Base-by-base conservation (phyloP, 2,888 invertebrate species). In the Xanthia togata region DNA sequence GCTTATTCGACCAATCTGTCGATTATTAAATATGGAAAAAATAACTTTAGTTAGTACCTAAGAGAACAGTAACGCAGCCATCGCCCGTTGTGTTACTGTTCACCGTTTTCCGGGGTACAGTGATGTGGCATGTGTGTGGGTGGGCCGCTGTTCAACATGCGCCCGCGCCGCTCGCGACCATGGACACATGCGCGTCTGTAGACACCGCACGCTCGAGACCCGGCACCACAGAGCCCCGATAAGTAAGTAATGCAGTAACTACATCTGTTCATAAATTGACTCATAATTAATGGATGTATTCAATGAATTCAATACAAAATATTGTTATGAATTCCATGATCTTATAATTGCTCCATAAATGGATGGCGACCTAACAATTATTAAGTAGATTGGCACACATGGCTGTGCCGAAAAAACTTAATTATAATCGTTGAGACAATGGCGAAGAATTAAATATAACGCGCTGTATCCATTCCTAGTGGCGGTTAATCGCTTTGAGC, bases 401-500 rank as follows among this genome's bases (percentile, higher is more conserved):
- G 73, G 76, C 73, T 69, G 76, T 63, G 68, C 80, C 73, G 55
- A 81, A 85, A 78, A 80, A 76, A 73, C 69, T 17, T 60, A 72
- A 79, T 82, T 74, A 72, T 73, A 50, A 38, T 64, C 55, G 70
- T 70, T 76, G 65, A 69, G 77, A 79, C 78, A 84, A 86, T 80
- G 73, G 74, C 50, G 76, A 64, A 74, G 73, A 82, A 84, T 78
- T 81, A 79, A 82, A 82, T 86, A 69, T 86, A 83, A 68, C 76
- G 77, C 75, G 73, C 70, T 70, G 72, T 79, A 68, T 79, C 85
- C 85, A 83, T 87, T 81, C 79, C 67, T 81, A 76, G 82, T 65
- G 70, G 73, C 78, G 75, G 80, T 78, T 85, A 84, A 88, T 86
- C 65, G 81, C 80, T 88, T 85, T 81, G 82, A 81, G 69, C 74